Base-by-base conservation (phyloP, 2,888 invertebrate genomes). In the Lasioglossum leucozonium region DNA sequence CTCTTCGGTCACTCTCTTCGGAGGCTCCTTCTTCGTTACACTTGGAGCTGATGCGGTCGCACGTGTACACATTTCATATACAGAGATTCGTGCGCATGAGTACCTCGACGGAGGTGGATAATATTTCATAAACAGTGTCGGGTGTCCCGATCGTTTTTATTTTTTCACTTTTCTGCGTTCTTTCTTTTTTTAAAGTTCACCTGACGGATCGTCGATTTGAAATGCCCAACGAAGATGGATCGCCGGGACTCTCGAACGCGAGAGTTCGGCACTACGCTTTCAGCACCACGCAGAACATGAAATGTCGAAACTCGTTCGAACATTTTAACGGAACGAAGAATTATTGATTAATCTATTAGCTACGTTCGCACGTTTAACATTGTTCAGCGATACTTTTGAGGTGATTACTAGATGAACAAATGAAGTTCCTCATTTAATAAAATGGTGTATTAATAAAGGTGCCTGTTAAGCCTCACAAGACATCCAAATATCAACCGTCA, bases 91-190 rank as follows among this genome's bases (percentile, higher is more conserved):
- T 65, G 62, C 87, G 55, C 87, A 76, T 74, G 82, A 74, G 75
- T 86, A 79, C 84, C 79, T 89, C 77, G 80, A 37, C 37, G 30
- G 71, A 78, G 85, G 88, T 89, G 80, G 86, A 90, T 91, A 84
- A 86, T 79, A 84, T 91, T 91, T 91, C 90, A 77, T 87, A 84
- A 87, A 87, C 82, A 90, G 82, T 87, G 83, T 90, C 90, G 81
- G 74, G 75, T 91, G 82, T 83, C 86, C 22, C 76, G 72, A 72
- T 78, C 75, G 77, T 82, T 81, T 69, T 75, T 81, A 82, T 79
- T 85, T 80, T 75, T 87, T 87, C 65, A n/a, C 51, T 58, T 77
- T 65, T 81, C 55, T 71, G 76, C 47, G 73, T 69, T n/a, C n/a
- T n/a, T n/a, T n/a, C n/a, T n/a, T n/a, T 79, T 78, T 58, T 79